Evolutionary conservation across 2,888 invertebrate species (phyloP), one percentile per base, ranked within the genome.

Genomic region (Vanessa cardui): DNA sequence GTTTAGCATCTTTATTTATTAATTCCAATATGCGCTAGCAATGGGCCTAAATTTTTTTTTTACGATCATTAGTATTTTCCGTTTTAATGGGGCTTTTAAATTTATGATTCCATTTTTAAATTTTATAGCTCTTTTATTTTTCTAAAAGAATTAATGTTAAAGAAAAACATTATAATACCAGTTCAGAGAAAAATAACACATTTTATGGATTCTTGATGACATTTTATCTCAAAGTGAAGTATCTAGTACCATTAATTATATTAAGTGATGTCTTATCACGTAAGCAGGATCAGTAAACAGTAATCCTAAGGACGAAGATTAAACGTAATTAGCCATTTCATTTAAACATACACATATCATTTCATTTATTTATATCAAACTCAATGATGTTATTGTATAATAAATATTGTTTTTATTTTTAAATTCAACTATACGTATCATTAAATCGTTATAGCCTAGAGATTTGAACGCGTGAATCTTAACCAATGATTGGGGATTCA

Each of bases 81-180:
- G 73, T 78, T 81, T 80, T 80, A 81, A 76, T 76, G 77, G 80
- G 78, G 81, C 80, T 82, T 79, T 75, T 76, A 80, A 77, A 74
- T 69, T 70, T 66, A 70, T n/a, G 62, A 47, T 18, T 50, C 33
- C 12, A 64, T 62, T 66, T 69, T 58, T 59, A 62, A 45, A 39
- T 59, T 73, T 71, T 70, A 69, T 66, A 52, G 20, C 2, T 21
- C 49, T 62, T 61, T 70, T 59, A 68, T 18, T 56, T 21, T 45
- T 45, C 26, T 60, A 62, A 64, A 45, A 56, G 64, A 60, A 39
- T 64, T 59, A 39, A 54, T 47, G 59, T 65, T 59, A 4, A 39
- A 39, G 9, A 45, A 45, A 47, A 56, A 64, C 62, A 62, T 54
- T 64, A 49, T 58, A 56, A 49, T 49, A 66, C 56, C 61, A 62